Evolutionary conservation across 1,140 invertebrate species (phyloP).

Genomic region (Drosophila persimilis): DNA sequence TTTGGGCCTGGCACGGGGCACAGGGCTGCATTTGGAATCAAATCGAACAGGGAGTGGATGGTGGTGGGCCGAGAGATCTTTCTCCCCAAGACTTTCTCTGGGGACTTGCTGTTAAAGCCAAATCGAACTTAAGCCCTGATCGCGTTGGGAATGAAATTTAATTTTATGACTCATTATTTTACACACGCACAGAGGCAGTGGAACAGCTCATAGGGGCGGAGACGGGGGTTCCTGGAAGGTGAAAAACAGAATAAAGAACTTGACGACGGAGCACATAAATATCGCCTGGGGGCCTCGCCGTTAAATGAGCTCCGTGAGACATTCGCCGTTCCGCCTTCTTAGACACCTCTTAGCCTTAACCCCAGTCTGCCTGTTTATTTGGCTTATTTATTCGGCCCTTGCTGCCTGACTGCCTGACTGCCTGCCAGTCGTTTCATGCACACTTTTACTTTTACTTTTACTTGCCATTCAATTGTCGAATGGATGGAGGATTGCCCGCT

Average conservation of each 20-base stretch:
- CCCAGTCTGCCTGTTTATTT: conserved; percentile 54
- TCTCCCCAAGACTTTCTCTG: conserved; percentile 1
- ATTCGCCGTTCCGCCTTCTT: conserved; percentile 33
- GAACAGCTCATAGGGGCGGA: neutral
- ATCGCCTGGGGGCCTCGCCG: conserved; percentile 37
- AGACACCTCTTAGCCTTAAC: conserved; percentile 1
- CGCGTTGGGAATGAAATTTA: conserved; percentile 58
- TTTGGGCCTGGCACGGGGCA: conserved; percentile 38
- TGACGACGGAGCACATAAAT: conserved; percentile 38
- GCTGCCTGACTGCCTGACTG: conserved; percentile 25
- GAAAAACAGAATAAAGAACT: neutral
- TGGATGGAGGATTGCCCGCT: conserved; percentile 10
- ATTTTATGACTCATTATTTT: conserved; percentile 77
- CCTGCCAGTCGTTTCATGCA: conserved; percentile 52
- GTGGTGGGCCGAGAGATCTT: conserved; percentile 13
- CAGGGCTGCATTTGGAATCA: neutral
- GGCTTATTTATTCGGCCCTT: conserved; percentile 69
- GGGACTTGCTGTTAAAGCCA: neutral
- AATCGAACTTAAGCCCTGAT: conserved; percentile 29
- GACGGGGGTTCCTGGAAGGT: neutral
- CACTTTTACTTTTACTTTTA: conserved; percentile 72
- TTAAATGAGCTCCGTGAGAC: conserved; percentile 73
- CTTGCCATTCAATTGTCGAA: conserved; percentile 62
- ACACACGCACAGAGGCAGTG: conserved; percentile 31
- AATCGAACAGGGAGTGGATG: neutral